Conservation (phyloP, 2,113 vertebrate genomes). For the Suricata suricatta region DNA sequence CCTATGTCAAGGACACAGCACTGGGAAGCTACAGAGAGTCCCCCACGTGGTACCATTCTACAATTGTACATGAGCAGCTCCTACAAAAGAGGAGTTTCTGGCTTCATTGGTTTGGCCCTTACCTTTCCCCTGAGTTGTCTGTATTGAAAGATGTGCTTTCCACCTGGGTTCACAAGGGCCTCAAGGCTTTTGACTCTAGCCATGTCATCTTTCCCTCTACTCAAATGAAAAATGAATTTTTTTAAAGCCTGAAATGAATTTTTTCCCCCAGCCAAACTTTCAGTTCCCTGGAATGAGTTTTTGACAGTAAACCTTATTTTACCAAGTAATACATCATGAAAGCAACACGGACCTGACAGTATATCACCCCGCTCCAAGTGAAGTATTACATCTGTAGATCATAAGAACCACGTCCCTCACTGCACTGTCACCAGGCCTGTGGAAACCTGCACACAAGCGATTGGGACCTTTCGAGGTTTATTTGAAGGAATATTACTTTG, state of each 20-base stretch:
- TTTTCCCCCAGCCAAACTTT: conserved; percentile 47
- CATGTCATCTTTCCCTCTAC: neutral
- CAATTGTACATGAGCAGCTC: neutral
- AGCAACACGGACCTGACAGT: conserved; percentile 40
- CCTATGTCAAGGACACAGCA: neutral
- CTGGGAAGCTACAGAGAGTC: neutral
- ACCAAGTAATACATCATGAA: conserved; percentile 71
- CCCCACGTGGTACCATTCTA: neutral
- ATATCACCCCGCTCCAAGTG: conserved; percentile 44
- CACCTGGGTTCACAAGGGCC: neutral
- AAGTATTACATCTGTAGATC: conserved; percentile 63
- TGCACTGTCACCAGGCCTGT: neutral
- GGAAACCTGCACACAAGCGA: neutral
- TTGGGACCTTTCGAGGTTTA: conserved; percentile 37
- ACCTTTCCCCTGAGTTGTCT: neutral
- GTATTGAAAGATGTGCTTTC: neutral
- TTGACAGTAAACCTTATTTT: conserved; percentile 76
- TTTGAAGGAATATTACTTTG: conserved; percentile 66
- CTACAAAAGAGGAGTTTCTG: neutral
- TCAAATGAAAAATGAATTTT: conserved; percentile 40
- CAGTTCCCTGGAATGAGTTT: conserved; percentile 53
- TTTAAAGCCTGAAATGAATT: conserved; percentile 69
- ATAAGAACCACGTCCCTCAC: neutral
- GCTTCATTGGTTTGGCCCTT: neutral
- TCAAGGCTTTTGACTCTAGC: neutral